Conservation (phyloP, 2,797 vertebrate genomes). For the Rhinella marina region DNA sequence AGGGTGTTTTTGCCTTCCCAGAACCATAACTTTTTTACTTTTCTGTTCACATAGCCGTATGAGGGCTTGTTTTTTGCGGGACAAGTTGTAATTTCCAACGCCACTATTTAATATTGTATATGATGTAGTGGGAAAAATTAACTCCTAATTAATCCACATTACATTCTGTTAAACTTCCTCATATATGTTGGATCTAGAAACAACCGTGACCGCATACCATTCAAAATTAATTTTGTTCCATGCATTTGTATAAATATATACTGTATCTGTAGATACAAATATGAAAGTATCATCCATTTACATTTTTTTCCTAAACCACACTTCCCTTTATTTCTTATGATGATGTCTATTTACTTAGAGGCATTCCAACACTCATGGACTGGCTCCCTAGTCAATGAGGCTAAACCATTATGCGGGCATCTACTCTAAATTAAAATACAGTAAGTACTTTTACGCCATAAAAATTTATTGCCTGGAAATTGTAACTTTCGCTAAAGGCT, state of each 20-base stretch:
- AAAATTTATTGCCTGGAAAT: constrained; percentile 51
- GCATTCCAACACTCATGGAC: constrained; percentile 23
- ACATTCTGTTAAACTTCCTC: neutral
- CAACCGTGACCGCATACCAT: neutral
- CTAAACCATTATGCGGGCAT: constrained; percentile 13
- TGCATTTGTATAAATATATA: neutral
- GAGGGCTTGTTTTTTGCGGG: no score
- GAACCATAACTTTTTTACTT: no score
- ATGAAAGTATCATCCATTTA: neutral
- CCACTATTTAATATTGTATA: no score
- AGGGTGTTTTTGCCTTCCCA: no score
- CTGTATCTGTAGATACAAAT: neutral
- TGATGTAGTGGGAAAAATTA: no score
- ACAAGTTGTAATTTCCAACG: no score
- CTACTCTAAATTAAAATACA: constrained; percentile 48
- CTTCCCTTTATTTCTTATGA: constrained; percentile 19
- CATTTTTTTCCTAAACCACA: neutral
- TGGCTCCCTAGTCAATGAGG: constrained; percentile 6
- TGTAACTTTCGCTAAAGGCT: constrained; percentile 48
- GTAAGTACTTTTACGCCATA: constrained; percentile 46
- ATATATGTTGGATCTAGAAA: neutral
- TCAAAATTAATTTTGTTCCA: neutral
- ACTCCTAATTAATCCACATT: no score
- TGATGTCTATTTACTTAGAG: neutral
- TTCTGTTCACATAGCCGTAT: no score